Evolutionary conservation across 2,113 vertebrate genomes (phyloP), one percentile per base, ranked within the genome.

Genomic region (Bufo gargarizans): DNA sequence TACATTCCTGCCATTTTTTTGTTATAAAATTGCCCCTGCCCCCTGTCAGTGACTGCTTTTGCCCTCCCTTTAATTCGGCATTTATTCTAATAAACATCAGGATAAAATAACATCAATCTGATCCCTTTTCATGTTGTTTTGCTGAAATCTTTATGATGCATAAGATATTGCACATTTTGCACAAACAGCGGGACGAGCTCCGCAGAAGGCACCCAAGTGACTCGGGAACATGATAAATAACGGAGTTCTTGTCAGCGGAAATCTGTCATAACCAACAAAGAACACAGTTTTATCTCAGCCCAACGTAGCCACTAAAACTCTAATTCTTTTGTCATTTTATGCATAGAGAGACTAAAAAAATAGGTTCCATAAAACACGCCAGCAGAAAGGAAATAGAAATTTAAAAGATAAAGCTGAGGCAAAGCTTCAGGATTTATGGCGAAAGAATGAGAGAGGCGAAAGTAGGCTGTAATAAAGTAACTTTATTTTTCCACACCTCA

Each of bases 261-360:
- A 84, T 80, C 49, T 56, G 65, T 69, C 65, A 84, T 56, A 43
- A 17, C 20, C 77, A 58, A 59, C 77, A 74, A 43, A 9, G 71
- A 47, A 47, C n/a, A 43, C 22, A 43, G 22, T 55, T 72, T 84
- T 84, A 84, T 72, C 63, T 53, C 47, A 10, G 82, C 67, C 82
- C 82, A 43, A 72, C 55, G 82, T 56, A 49, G 49, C 65, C 49
- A 71, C 47, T 84, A 84, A 84, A 84, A 69, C 45, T 72, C 47
- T 20, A 50, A 69, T 84, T 84, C 20, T 72, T 55, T 84, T 71
- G 50, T 84, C 82, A 72, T 84, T 84, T 72, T 71, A 55, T 71
- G 82, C 63, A 71, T 50, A 45, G n/a, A 6, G 50, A 17, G 82
- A 6, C 82, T 55, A 33, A 84, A 84, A 81, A 47, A 84, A 72